Percentiles rank a stretch among this genome's conserved stretches.
These are phyloP conservation scores for Trematocara marginatum DNA, from an alignment of 2,113 vertebrate genomes.

Conservation along the genomic window DNA sequence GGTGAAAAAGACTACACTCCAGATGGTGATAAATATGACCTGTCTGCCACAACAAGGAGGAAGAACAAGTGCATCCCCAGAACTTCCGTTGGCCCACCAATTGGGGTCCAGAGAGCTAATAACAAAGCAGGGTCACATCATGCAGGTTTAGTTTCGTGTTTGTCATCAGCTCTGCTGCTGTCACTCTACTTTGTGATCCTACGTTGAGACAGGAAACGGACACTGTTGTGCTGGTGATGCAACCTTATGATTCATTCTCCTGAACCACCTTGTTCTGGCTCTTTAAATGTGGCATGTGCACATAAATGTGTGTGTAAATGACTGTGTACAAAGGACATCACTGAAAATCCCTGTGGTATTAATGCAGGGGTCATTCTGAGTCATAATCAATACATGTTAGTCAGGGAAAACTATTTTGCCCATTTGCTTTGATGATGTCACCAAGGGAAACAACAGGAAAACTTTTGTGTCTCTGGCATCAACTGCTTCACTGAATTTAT, in stretches of 20 bases:
- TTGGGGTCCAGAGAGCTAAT: constrained; percentile 86
- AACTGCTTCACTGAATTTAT: constrained; percentile 5
- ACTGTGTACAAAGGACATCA: constrained; percentile 37
- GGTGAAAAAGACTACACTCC: constrained; percentile 70
- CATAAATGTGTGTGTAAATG: constrained; percentile 30
- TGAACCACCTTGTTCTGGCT: constrained; percentile 40
- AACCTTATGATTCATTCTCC: constrained; percentile 26
- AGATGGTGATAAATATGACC: constrained; percentile 63
- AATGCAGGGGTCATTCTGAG: constrained; percentile 21
- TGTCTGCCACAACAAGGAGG: constrained; percentile 66
- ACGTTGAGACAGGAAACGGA: constrained; percentile 73
- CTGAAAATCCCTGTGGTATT: constrained; percentile 19
- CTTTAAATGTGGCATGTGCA: constrained; percentile 41
- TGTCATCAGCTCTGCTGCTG: constrained; percentile 70
- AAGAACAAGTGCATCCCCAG: constrained; percentile 90
- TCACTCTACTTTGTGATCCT: constrained; percentile 74
- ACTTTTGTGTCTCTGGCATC: constrained; percentile 20
- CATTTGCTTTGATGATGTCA: constrained; percentile 61
- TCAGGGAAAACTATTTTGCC: constrained; percentile 50
- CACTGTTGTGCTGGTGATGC: constrained; percentile 3
- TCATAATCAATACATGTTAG: constrained; percentile 40
- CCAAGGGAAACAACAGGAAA: constrained; percentile 47
- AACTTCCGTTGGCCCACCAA: constrained; percentile 82
- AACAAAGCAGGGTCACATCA: constrained; percentile 54
- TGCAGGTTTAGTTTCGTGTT: constrained; percentile 12